Base-by-base conservation (phyloP, 2,113 vertebrate species). In the Gymnorhina tibicen region DNA sequence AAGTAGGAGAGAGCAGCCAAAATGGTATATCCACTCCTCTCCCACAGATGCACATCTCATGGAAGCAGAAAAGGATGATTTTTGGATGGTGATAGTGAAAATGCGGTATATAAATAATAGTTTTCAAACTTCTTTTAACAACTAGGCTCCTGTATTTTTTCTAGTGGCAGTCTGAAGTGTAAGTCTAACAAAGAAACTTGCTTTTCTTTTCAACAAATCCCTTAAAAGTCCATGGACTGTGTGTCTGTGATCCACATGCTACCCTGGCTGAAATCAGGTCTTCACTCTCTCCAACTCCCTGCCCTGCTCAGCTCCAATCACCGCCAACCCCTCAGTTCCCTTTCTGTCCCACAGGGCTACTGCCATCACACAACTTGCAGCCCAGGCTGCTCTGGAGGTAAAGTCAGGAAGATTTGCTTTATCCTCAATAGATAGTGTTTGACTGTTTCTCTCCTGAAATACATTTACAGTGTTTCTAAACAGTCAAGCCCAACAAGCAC, bases 31-130 rank as follows among this genome's bases (percentile, higher is more conserved):
- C 17, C 35, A 30, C 49, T 75, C 47, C 44, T 47, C 77, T 87
- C 66, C 58, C 41, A 47, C 39, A 83, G 50, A 42, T 4, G 0
- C 37, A 6, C 0, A 0, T 41, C 60, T 52, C 41, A 47, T 2
- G 44, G 52, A 84, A 78, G 37, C n/a, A 58, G 52, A 80, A 69
- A 81, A 44, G 16, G 22, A 53, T 53, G 67, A 16, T 13, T 62
- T 85, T 24, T 13, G 47, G 44, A 77, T 47, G 26, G 68, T 17
- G 33, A 41, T 1, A 58, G 33, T 3, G 4, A 62, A 79, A 82
- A 23, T 88, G 39, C 21, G 55, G 8, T 18, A 32, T 20, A 62
- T 44, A 33, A 88, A 62, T 2, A 82, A 41, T 3, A 1, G 8
- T 6, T 91, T 85, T 62, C 44, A 68, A 76, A n/a, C 10, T 46